Conservation (phyloP, 2,888 invertebrate genomes). For the Oasisia sp. region DNA sequence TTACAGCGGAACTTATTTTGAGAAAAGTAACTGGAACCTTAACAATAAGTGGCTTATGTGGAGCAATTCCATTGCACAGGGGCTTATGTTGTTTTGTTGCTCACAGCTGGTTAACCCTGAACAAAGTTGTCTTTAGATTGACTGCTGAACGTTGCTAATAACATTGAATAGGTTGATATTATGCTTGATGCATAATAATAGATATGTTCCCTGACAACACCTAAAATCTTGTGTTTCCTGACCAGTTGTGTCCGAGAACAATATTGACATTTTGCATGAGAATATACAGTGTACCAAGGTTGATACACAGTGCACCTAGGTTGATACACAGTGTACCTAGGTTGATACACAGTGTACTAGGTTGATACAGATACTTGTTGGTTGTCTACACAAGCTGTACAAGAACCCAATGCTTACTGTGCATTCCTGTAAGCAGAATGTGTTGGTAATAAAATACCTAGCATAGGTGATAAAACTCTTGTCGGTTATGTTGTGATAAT, state of each 20-base stretch:
- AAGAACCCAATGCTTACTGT: not conserved
- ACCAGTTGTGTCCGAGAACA: not conserved
- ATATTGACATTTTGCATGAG: not conserved
- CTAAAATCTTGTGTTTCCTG: not conserved
- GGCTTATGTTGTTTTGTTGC: not conserved
- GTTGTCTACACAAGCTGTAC: not conserved
- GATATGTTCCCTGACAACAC: not conserved
- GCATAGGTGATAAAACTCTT: not conserved
- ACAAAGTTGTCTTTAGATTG: not conserved
- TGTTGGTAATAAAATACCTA: not conserved
- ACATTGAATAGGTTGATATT: not conserved
- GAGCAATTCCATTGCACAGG: not conserved
- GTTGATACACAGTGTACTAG: not conserved
- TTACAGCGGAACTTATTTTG: not conserved
- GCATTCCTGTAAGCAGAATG: constrained; percentile 11
- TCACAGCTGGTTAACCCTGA: not conserved
- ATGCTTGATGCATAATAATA: not conserved
- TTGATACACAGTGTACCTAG: not conserved
- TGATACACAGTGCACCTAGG: not conserved
- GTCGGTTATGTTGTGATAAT: not conserved
- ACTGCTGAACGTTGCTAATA: not conserved
- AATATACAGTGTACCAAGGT: not conserved
- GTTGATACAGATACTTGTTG: not conserved
- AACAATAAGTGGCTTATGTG: not conserved
- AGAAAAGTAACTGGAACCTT: not conserved